These are phyloP conservation scores for Nannoperca obscura DNA, from an alignment of 2,797 vertebrate genomes.

Conservation along the genomic window DNA sequence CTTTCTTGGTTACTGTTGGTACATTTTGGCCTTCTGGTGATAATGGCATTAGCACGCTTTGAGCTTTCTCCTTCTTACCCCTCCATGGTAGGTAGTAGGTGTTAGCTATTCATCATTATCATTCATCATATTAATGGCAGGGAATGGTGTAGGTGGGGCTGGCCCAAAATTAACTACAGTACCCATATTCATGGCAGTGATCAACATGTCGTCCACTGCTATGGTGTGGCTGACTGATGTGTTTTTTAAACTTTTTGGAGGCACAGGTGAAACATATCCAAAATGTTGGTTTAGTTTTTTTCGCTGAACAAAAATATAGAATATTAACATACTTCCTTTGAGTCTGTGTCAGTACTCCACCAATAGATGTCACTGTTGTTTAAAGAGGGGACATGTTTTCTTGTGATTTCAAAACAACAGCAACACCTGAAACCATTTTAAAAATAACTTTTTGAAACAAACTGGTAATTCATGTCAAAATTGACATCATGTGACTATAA, in stretches of 20 bases:
- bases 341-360: constrained; percentile 32
- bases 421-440: not conserved
- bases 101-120: not conserved
- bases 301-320: too few species aligned
- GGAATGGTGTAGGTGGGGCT: not conserved
- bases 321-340: too few species aligned
- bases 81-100: not conserved
- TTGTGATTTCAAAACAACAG: constrained; percentile 15
- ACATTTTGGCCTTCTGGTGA: not conserved
- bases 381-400: constrained; percentile 19
- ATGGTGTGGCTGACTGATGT: not conserved
- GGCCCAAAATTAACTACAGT: not conserved
- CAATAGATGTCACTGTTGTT: constrained; percentile 76
- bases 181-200: not conserved
- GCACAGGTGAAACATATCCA: not conserved
- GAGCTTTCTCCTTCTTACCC: not conserved
- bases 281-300: too few species aligned
- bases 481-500: not conserved
- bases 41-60: not conserved
- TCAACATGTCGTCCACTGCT: not conserved
- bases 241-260: not conserved
- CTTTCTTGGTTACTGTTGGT: not conserved
- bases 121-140: not conserved
- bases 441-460: constrained; percentile 13
- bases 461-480: not conserved